Base-by-base conservation (phyloP, 2,888 invertebrate genomes). In the Micoletzkya japonica region DNA sequence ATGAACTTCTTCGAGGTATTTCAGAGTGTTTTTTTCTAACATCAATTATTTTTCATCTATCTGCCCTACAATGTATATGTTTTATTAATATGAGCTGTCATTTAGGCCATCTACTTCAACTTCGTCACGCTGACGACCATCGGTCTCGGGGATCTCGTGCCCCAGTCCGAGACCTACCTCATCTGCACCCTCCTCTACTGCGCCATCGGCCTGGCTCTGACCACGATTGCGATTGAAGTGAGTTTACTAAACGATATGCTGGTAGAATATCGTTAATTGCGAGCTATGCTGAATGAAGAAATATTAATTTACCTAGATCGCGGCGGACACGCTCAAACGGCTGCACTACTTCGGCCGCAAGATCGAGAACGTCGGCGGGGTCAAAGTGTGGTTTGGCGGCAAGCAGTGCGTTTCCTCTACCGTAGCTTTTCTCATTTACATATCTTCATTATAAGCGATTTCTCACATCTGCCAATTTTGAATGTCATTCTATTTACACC, bases 271-370 rank as follows among this genome's bases (percentile, higher is more conserved):
- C n/a, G n/a, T n/a, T n/a, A n/a, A n/a, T n/a, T n/a, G n/a, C n/a
- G n/a, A n/a, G n/a, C n/a, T n/a, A n/a, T n/a, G n/a, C n/a, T n/a
- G n/a, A n/a, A n/a, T n/a, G n/a, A n/a, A n/a, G n/a, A n/a, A n/a
- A n/a, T n/a, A n/a, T n/a, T n/a, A n/a, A n/a, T n/a, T n/a, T n/a
- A n/a, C n/a, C n/a, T 49, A 83, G 73, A 82, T 83, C 28, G 83
- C 82, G 17, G 81, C 81, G 2, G 83, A 83, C 64, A 77, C 79
- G 7, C 66, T 83, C 59, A 82, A 82, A 60, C 77, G 81, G 56
- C 72, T 83, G 57, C 83, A 83, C 70, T 83, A 83, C 67, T 83
- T 84, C 44, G 83, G 83, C 4, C 61, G 83, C 7, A 81, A 81
- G 49, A 70, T 83, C n/a, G 81, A 83, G 34, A 79, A 82, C 39